A percentile compares a stretch with the other conserved stretches of the same genome.
These are phyloP conservation scores for Antheraea assamensis DNA, from an alignment of 2,888 invertebrate genomes.

Conservation along the genomic window DNA sequence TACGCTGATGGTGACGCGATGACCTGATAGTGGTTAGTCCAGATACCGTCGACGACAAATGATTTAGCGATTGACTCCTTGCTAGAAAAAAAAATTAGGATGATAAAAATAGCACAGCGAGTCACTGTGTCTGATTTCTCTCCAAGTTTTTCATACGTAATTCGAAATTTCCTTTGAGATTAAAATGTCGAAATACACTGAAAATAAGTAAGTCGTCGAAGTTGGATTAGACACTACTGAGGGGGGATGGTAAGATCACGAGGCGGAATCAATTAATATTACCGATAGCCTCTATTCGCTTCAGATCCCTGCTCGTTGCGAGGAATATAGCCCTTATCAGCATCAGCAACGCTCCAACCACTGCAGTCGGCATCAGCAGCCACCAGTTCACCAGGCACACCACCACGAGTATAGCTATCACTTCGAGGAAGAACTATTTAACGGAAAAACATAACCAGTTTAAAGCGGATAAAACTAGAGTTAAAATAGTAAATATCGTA, in stretches of 20 bases:
- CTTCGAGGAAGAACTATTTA: constrained; percentile 77
- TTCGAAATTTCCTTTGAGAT: too few relatives aligned
- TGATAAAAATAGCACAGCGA: too few relatives aligned
- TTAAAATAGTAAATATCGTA: too few relatives aligned
- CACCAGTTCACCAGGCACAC: constrained; percentile 87
- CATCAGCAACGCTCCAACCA: constrained; percentile 85
- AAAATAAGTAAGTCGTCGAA: too few relatives aligned
- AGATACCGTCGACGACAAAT: constrained; percentile 90
- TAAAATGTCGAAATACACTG: too few relatives aligned
- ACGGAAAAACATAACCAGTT: too few relatives aligned
- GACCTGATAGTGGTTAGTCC: constrained; percentile 93
- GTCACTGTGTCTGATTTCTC: too few relatives aligned
- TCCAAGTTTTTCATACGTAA: too few relatives aligned
- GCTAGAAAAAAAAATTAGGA: constrained; percentile 70
- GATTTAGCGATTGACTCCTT: constrained; percentile 92
- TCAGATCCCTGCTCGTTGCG: constrained; percentile 88
- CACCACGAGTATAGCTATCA: constrained; percentile 88
- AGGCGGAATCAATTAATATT: constrained; percentile 32
- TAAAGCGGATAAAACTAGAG: too few relatives aligned
- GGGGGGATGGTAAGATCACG: too few relatives aligned
- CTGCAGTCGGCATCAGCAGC: constrained; percentile 84
- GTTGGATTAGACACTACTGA: too few relatives aligned
- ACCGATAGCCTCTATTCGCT: constrained; percentile 87
- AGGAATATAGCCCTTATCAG: constrained; percentile 86
- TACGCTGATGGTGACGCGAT: constrained; percentile 84